Evolutionary conservation across 2,113 vertebrate genomes (phyloP).

Genomic region (Verasper variegatus): DNA sequence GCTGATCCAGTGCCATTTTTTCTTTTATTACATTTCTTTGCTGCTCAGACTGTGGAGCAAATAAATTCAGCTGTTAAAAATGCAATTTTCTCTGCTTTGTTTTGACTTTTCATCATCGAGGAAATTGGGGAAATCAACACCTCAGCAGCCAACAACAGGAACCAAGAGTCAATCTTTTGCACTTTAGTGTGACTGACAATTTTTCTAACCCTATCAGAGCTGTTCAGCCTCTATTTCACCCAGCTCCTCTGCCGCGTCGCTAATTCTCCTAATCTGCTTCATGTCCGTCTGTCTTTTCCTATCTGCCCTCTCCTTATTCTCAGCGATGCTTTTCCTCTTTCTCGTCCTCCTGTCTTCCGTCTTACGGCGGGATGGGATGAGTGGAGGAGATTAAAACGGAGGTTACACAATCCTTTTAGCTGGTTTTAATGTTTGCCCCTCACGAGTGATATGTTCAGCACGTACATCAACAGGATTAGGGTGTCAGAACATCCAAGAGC

Average conservation of each 20-base stretch:
- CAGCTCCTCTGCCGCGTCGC: constrained; percentile 48
- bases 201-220: constrained; percentile 39
- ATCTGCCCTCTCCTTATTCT: constrained; percentile 58
- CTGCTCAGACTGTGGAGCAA: background rate
- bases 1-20: background rate
- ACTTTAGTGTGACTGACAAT: constrained; percentile 45
- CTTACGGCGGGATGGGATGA: constrained; percentile 50
- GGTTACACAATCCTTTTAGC: constrained; percentile 74
- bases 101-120: background rate
- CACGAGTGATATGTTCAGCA: constrained; percentile 67
- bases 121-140: background rate
- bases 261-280: constrained; percentile 69
- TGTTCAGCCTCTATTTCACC: constrained; percentile 54
- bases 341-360: constrained; percentile 22
- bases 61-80: background rate
- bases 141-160: constrained; percentile 1
- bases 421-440: constrained; percentile 66
- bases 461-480: constrained; percentile 76
- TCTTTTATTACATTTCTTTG: background rate
- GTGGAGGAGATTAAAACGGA: constrained; percentile 67
- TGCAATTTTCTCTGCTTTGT: background rate
- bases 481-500: constrained; percentile 65
- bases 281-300: constrained; percentile 59
- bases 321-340: constrained; percentile 28
- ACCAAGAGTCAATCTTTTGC: constrained; percentile 23